Evolutionary conservation across 2,797 vertebrate genomes (phyloP), one percentile per base, ranked within the genome.

Genomic region (Perodicticus potto): DNA sequence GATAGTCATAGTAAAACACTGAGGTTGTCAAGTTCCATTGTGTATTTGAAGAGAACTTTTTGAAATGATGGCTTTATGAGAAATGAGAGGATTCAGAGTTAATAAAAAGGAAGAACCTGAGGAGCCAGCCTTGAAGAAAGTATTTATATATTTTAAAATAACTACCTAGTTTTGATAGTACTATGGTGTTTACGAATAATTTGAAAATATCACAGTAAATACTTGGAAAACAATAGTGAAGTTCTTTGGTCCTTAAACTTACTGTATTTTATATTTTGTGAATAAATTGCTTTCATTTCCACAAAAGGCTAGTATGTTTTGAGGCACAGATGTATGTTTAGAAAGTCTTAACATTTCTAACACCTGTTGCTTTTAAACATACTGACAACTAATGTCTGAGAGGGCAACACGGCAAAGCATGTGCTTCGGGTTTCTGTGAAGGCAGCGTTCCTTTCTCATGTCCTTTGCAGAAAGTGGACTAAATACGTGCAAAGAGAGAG

Each of bases 301-400:
- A 29, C 59, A 37, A 77, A 93, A 88, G 43, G 49, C 76, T 92
- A 13, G 2, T n/a, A 59, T 70, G 86, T 92, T 92, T 89, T 74
- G 1, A 89, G 89, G 83, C 86, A 82, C 25, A 86, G 57, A 45
- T 69, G 17, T 0, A 29, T 55, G 37, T 87, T 86, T 74, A 34
- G 61, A 73, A 84, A 25, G 29, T 22, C 77, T 88, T 59, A 69
- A 82, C 83, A 82, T 72, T 61, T 84, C 82, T 63, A 55, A 65
- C 93, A 97, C 94, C 94, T 97, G 94, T 96, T 84, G 93, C 94
- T 77, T 94, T 87, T 93, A 93, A 16, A 86, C 67, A 74, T 73
- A 25, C 59, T 40, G 55, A 61, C 86, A 53, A 91, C 49, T 81
- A 53, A 69, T 59, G 85, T 92, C 74, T 76, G 43, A 72, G 93